Evolutionary conservation across 2,797 vertebrate species (phyloP).

Genomic region (Semotilus atromaculatus): DNA sequence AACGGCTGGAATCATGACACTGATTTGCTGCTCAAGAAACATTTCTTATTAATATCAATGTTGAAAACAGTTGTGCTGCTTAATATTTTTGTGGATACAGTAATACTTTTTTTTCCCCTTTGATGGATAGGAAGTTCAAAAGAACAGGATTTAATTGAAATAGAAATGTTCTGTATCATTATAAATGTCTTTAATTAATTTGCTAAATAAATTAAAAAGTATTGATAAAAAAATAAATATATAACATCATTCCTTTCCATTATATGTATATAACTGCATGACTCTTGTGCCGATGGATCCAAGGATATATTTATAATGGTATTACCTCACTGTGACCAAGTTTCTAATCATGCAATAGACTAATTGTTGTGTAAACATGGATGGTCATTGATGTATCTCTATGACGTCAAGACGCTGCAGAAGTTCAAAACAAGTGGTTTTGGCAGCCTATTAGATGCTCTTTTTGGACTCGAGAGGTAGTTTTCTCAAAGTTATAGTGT

Average conservation of each 20-base stretch:
- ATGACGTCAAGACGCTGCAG: neutral
- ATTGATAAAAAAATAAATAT: no score
- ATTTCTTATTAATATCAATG: neutral
- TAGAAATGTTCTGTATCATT: no score
- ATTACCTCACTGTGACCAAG: neutral
- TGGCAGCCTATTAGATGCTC: neutral
- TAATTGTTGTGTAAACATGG: neutral
- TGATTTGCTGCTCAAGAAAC: neutral
- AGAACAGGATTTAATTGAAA: no score
- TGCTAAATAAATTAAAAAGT: no score
- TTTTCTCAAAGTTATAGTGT: neutral
- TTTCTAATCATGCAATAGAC: neutral
- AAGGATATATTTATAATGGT: neutral
- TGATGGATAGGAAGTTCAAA: no score
- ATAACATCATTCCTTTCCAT: no score
- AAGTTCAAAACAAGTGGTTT: slow-evolving; percentile 17
- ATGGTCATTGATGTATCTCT: neutral
- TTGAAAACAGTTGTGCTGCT: no score
- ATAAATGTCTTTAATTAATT: no score
- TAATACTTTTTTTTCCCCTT: no score
- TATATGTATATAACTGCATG: neutral
- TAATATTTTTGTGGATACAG: no score
- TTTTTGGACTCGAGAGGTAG: slow-evolving; percentile 6
- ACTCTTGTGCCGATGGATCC: neutral
- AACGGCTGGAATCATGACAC: no score